phyloP scores from a whole-genome alignment of 2,888 invertebrate genomes.

The Nipponacmea schrenckii region DNA sequence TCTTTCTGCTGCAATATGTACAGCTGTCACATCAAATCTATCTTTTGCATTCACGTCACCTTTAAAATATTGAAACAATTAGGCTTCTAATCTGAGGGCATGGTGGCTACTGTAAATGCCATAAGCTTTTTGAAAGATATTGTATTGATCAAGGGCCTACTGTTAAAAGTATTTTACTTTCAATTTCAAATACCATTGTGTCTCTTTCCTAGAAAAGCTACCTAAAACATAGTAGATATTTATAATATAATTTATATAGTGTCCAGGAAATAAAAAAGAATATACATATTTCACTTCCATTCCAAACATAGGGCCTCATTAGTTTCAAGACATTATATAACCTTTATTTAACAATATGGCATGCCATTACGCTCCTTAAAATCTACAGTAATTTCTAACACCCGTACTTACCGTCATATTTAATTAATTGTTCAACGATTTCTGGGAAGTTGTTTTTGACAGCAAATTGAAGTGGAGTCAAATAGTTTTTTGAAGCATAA shows the following conservation, averaged over 20 bases:
- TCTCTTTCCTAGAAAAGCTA: not conserved
- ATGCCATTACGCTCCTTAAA: too few species aligned
- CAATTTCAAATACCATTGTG: too few species aligned
- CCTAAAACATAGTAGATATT: not conserved
- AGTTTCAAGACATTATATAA: too few species aligned
- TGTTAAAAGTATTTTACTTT: too few species aligned
- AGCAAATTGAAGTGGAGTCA: conserved; percentile 60
- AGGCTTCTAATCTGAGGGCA: not conserved
- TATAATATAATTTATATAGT: too few species aligned
- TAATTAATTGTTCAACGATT: conserved; percentile 49
- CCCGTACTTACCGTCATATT: conserved; percentile 44
- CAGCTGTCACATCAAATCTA: conserved; percentile 63
- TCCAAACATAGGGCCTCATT: too few species aligned
- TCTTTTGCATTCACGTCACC: conserved; percentile 62
- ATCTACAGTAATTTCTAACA: too few species aligned
- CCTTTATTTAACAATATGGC: too few species aligned
- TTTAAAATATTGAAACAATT: conserved; percentile 28
- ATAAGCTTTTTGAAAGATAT: not conserved
- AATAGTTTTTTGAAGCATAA: conserved; percentile 63
- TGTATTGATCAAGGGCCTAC: not conserved
- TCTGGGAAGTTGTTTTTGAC: conserved; percentile 42
- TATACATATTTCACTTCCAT: too few species aligned
- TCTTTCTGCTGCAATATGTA: conserved; percentile 63
- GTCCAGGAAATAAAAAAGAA: too few species aligned
- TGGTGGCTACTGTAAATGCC: not conserved